phyloP scores from a whole-genome alignment of 37 sponge, comb jelly and placozoan genomes.

The Halichondria panicea region DNA sequence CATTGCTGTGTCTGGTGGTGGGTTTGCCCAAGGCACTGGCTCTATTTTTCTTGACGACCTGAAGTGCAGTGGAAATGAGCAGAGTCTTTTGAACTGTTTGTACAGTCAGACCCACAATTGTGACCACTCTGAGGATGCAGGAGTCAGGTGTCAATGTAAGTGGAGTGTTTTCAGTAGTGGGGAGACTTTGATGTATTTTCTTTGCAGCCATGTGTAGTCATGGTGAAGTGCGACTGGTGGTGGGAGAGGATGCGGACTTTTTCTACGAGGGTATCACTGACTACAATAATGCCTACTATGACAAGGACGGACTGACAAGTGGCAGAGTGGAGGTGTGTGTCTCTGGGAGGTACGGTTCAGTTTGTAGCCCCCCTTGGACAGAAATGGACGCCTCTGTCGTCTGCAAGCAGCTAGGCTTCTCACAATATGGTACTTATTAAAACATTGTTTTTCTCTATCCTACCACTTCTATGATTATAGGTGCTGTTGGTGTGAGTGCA shows the following conservation, averaged over 20 bases:
- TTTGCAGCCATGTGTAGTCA: not conserved
- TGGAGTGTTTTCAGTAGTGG: not conserved
- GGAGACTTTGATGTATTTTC: not conserved
- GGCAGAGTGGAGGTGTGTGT: conserved; percentile 58
- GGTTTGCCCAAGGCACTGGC: conserved; percentile 37
- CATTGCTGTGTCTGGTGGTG: too few species aligned
- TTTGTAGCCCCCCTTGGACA: conserved; percentile 35
- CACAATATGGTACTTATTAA: conserved; percentile 25
- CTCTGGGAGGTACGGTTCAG: conserved; percentile 46
- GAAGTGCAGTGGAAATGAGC: conserved; percentile 24
- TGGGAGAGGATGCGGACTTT: not conserved
- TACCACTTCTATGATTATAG: not conserved
- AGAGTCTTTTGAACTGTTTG: not conserved
- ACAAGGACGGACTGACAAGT: conserved; percentile 23
- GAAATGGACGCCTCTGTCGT: conserved; percentile 42
- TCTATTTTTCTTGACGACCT: conserved; percentile 30
- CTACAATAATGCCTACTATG: conserved; percentile 17
- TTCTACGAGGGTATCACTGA: conserved; percentile 24
- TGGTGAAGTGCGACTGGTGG: conserved; percentile 1
- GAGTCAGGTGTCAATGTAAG: conserved; percentile 37
- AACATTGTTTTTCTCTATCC: not conserved
- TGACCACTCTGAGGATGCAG: conserved; percentile 44
- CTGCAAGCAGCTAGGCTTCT: conserved; percentile 38
- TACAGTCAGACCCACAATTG: not conserved
- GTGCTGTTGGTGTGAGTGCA: conserved; percentile 12